phyloP scores from a whole-genome alignment of 1,140 invertebrate species.

The Oscheius sp. region DNA sequence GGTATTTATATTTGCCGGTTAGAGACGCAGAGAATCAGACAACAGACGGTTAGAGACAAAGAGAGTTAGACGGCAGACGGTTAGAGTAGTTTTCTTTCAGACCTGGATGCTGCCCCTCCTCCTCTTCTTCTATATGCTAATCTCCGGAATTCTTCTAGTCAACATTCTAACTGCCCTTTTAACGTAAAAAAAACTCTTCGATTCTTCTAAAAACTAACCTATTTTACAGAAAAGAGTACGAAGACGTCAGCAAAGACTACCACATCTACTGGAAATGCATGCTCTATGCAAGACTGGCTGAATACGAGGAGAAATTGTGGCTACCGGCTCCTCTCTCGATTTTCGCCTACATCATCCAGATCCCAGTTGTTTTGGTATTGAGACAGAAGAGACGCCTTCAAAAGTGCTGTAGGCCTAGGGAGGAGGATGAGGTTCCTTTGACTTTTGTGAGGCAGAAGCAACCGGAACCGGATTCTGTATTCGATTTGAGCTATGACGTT shows the following conservation, averaged over 20 bases:
- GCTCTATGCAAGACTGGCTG: constrained; percentile 16
- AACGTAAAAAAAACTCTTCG: background rate
- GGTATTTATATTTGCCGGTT: background rate
- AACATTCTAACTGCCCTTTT: constrained; percentile 23
- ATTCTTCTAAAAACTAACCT: background rate
- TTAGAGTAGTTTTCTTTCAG: background rate
- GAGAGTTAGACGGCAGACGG: no score
- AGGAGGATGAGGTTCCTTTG: background rate
- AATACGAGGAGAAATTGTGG: constrained; percentile 20
- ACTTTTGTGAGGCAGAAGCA: background rate
- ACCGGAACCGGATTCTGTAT: background rate
- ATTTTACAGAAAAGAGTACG: constrained; percentile 23
- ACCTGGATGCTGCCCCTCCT: constrained; percentile 23
- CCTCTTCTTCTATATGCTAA: constrained; percentile 23
- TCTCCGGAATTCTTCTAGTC: constrained; percentile 24
- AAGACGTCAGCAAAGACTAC: constrained; percentile 21
- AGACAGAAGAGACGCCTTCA: background rate
- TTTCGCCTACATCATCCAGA: constrained; percentile 5
- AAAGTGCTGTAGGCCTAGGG: background rate
- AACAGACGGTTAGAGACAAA: no score
- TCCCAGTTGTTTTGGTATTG: background rate
- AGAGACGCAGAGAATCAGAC: no score
- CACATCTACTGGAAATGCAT: constrained; percentile 29
- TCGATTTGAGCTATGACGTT: no score
- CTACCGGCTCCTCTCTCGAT: constrained; percentile 20